Evolutionary conservation across 2,888 invertebrate species (phyloP), one percentile per base, ranked within the genome.

Genomic region (Coleophora flavipennella): DNA sequence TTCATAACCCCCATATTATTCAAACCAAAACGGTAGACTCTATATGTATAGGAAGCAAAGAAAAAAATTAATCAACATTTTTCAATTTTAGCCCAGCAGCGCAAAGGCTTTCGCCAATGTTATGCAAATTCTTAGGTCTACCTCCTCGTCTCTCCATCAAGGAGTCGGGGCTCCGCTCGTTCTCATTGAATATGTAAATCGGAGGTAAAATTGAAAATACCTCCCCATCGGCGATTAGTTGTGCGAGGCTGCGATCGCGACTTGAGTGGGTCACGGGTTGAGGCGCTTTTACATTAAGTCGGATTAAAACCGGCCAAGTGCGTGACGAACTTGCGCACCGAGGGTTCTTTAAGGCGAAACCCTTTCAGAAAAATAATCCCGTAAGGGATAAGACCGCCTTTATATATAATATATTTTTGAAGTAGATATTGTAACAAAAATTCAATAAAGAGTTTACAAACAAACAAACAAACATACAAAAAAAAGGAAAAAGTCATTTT

Each of bases 191-290:
- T 71, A 77, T 77, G 75, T 57, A 70, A 76, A 77, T 75, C 53
- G 56, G 57, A 62, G 68, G 67, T 71, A 62, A 71, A 75, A 77
- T 75, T 76, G 76, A 73, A 74, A 76, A 74, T 74, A 60, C 66
- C 67, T 65, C 50, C 47, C 53, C 44, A 48, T 53, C 49, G 48
- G 42, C 61, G 55, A 62, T 67, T 62, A 64, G 49, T 55, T 39
- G 13, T 32, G 29, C 37, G 12, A 8, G 29, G 28, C 10, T 27
- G 27, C 29, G 36, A 20, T 20, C 20, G 20, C 3, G 20, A 20
- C 20, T 20, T 20, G 20, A 36, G 36, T 26, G 3, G 25, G 26
- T 14, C 6, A 20, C 31, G 9, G 8, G 13, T 26, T 26, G 32
- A 25, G 12, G 10, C 13, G 20, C 20, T 20, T 35, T 29, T 11